phyloP scores from a whole-genome alignment of 2,888 invertebrate genomes.

The Mycalesis mineus region DNA sequence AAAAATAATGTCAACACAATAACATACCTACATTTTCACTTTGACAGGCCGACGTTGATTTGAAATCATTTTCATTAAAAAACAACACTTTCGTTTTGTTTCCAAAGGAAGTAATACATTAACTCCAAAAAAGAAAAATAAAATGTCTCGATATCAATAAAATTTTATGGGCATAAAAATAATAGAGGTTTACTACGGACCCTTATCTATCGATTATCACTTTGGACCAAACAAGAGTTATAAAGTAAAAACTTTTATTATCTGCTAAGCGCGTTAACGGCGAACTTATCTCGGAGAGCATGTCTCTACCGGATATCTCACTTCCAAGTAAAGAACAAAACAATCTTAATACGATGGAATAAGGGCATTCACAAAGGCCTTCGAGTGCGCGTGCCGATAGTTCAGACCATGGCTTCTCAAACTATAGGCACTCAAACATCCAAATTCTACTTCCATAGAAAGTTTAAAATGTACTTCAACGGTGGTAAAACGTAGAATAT shows the following conservation, averaged over 20 bases:
- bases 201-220: conserved; percentile 13
- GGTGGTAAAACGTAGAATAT: too few species aligned
- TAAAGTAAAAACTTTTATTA: conserved; percentile 16
- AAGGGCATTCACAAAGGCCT: conserved; percentile 19
- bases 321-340: conserved; percentile 65
- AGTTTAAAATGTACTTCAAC: too few species aligned
- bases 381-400: conserved; percentile 62
- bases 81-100: too few species aligned
- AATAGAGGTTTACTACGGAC: neutral
- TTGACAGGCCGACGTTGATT: too few species aligned
- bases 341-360: conserved; percentile 43
- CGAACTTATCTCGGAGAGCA: conserved; percentile 18
- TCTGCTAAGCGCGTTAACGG: conserved; percentile 20
- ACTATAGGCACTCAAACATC: neutral
- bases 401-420: conserved; percentile 14
- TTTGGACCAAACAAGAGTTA: conserved; percentile 4
- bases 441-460: too few species aligned
- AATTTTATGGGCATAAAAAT: neutral
- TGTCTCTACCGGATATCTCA: conserved; percentile 59
- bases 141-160: neutral
- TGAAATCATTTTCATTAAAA: too few species aligned
- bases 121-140: neutral
- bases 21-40: too few species aligned
- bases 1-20: too few species aligned
- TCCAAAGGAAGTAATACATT: too few species aligned